Evolutionary conservation across 2,888 invertebrate species (phyloP).

Genomic region (Aleiodes alternator): DNA sequence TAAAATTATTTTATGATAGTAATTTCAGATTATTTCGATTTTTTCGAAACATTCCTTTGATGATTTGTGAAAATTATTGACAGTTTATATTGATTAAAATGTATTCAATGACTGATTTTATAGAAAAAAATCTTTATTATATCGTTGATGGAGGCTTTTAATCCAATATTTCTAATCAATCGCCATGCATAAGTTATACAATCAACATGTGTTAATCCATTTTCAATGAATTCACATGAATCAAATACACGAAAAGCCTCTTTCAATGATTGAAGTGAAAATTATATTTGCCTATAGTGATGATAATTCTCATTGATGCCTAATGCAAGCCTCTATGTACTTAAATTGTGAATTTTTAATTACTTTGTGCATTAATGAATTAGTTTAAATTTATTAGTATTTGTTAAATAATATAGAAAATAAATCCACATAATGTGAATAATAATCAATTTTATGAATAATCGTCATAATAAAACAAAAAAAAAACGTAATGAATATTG

Average conservation of each 20-base stretch:
- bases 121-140: neutral
- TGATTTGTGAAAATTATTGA: neutral
- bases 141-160: slow-evolving; percentile 3
- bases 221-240: neutral
- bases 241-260: neutral
- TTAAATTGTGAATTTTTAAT: slow-evolving; percentile 8
- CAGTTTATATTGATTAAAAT: neutral
- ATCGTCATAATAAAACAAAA: too few relatives aligned
- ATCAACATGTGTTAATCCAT: neutral
- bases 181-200: neutral
- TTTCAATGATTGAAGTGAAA: neutral
- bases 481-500: too few relatives aligned
- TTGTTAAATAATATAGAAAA: neutral
- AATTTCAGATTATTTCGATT: neutral
- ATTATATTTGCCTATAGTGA: slow-evolving; percentile 4
- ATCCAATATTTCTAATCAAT: neutral
- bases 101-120: slow-evolving; percentile 11
- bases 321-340: slow-evolving; percentile 22
- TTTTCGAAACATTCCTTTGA: slow-evolving; percentile 23
- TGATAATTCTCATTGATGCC: slow-evolving; percentile 24
- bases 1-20: too few relatives aligned
- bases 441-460: slow-evolving; percentile 33
- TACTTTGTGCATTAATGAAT: neutral
- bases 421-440: slow-evolving; percentile 38
- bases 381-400: slow-evolving; percentile 1